Evolutionary conservation across 2,113 vertebrate genomes (phyloP).

Genomic region (Halcyon senegalensis): DNA sequence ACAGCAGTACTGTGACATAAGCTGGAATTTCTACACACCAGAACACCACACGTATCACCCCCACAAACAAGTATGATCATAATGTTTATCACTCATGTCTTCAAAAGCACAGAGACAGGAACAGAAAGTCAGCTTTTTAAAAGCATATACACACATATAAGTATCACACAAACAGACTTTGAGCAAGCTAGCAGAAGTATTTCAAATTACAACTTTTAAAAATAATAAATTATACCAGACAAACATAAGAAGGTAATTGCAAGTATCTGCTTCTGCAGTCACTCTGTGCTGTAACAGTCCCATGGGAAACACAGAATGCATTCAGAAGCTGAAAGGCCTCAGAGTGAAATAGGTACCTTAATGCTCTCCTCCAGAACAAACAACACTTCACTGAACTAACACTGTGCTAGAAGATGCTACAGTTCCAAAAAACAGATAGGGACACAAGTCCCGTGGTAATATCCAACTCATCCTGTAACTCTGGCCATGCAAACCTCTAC

Average conservation of each 20-base stretch:
- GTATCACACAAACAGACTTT: not conserved
- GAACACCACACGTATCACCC: not conserved
- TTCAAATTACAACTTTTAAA: not conserved
- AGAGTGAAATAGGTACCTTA: not conserved
- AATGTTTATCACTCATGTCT: not conserved
- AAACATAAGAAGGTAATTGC: not conserved
- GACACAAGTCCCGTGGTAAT: not conserved
- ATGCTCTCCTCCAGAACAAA: not conserved
- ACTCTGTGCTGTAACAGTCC: not conserved
- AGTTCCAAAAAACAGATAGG: not conserved
- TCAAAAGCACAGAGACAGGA: not conserved
- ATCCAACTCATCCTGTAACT: not conserved
- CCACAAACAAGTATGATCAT: not conserved
- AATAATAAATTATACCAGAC: not conserved
- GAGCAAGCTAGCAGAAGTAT: not conserved
- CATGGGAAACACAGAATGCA: not conserved
- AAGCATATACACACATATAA: not conserved
- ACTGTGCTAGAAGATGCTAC: not conserved
- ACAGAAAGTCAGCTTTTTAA: not conserved
- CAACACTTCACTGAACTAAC: not conserved
- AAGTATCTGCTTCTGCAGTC: not conserved
- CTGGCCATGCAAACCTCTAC: accelerated
- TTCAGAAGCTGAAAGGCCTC: not conserved
- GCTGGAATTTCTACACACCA: not conserved
- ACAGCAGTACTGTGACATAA: not conserved